These are phyloP conservation scores for Cnemophilus loriae DNA, from an alignment of 2,113 vertebrate genomes.

Conservation along the genomic window DNA sequence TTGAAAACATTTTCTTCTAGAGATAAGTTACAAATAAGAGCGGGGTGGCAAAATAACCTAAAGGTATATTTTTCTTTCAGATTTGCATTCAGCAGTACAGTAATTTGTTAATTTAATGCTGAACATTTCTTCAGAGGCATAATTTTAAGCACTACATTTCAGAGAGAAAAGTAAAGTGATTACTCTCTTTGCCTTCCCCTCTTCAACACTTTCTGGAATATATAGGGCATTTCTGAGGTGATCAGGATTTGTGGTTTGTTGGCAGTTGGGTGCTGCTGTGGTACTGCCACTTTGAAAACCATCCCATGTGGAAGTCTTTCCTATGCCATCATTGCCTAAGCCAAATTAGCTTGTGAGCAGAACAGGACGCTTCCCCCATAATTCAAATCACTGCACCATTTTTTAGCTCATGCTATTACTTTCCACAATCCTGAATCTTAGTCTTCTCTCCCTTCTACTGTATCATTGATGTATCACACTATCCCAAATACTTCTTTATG, in stretches of 20 bases:
- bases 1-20: background rate
- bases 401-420: background rate
- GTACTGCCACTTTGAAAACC: background rate
- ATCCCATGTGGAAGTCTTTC: background rate
- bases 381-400: background rate
- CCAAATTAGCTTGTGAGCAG: background rate
- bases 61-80: background rate
- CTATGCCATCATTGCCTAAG: background rate
- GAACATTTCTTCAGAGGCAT: background rate
- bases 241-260: background rate
- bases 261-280: background rate
- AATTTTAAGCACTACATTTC: background rate
- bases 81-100: background rate
- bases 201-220: background rate
- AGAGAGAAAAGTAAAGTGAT: background rate
- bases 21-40: background rate
- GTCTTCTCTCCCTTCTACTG: background rate
- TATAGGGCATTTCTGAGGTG: background rate
- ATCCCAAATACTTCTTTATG: background rate
- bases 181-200: background rate
- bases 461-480: background rate
- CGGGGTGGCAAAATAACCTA: background rate
- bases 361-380: background rate
- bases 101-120: background rate
- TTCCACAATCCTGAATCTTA: background rate